Evolutionary conservation across 2,888 invertebrate species (phyloP), one percentile per base, ranked within the genome.

Genomic region (Conchocele bisecta): DNA sequence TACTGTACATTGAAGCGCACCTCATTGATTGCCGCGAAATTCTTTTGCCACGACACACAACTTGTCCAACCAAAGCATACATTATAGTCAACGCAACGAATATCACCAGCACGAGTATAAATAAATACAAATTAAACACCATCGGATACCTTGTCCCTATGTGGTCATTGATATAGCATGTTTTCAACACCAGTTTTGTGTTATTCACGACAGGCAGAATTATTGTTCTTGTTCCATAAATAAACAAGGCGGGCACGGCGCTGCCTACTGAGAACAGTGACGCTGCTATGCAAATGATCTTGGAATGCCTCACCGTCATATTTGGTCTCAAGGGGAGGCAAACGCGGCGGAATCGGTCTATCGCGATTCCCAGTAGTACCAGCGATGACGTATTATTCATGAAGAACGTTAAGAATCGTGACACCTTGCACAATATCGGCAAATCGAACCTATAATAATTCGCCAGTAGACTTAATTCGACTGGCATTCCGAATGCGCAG

Each of bases 281-380:
- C 0, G 79, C 65, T 6, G 67, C 41, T 2, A 71, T 53, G 29
- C 83, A 79, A 28, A 82, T 73, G 2, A 68, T 63, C 46, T 75
- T 77, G 9, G 85, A 81, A 41, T 73, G 51, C 29, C 51, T 53
- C 2, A 75, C 74, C 7, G 79, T 81, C 72, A 83, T 79, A 42
- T 75, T 80, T 26, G 64, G 69, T 24, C 68, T 51, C 13, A 79
- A 57, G 0, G 84, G 82, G 13, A 75, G 61, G 60, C 83, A 83
- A 1, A 85, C 82, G 7, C 83, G 76, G 28, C 78, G 68, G 50
- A 81, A 83, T 13, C 86, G 66, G 50, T 83, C 84, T 20, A 82
- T 64, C 4, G 83, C 82, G 15, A 84, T 84, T 2, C 75, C 79
- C 2, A 84, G 51, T n/a, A 84, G 64, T 7, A 84, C 75, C 7